Base-by-base conservation (phyloP, 2,797 vertebrate genomes). In the Vireo griseus region DNA sequence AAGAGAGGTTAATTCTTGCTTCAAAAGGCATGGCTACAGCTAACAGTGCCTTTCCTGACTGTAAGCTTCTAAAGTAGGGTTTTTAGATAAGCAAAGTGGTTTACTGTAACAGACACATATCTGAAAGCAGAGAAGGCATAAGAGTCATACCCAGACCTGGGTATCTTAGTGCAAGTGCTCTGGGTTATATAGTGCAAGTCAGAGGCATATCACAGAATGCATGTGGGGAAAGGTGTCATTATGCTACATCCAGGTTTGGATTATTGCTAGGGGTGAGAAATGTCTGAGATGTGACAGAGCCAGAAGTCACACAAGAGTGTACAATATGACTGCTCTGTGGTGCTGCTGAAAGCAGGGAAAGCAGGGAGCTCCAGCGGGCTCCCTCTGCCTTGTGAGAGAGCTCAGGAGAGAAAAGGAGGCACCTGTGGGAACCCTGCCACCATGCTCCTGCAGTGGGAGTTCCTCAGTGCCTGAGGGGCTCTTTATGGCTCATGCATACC, bases 1-100 rank as follows among this genome's bases (percentile, higher is more conserved):
- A 83, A 78, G 80, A 63, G 91, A 85, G 44, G 61, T 75, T 96
- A 94, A 91, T 88, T 93, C 37, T 90, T 95, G 57, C 65, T 95
- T 92, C 85, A 59, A 45, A 87, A 39, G 40, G 33, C 51, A 42
- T 76, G 29, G 12, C 77, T 94, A 42, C 39, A 75, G 33, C 54
- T 86, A 76, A 54, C 54, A 62, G 65, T 71, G 35, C 66, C 31
- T 87, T 93, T 92, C 57, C 42, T 0, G 7, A 37, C 65, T 91
- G 25, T 19, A 24, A 94, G 47, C 31, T 77, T 77, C 54, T 80
- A 55, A 72, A 31, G 42, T 14, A 86, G 75, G 79, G n/a, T 45
- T 81, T 85, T 92, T 47, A 80, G 85, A 80, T 91, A 91, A 89
- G 61, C 29, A 47, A 88, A 13, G 79, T 35, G 25, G 31, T 88